A percentile compares a stretch with the other conserved stretches of the same genome.
Evolutionary conservation across 2,113 vertebrate genomes (phyloP).

Genomic region (Microcebus lehilahytsara): DNA sequence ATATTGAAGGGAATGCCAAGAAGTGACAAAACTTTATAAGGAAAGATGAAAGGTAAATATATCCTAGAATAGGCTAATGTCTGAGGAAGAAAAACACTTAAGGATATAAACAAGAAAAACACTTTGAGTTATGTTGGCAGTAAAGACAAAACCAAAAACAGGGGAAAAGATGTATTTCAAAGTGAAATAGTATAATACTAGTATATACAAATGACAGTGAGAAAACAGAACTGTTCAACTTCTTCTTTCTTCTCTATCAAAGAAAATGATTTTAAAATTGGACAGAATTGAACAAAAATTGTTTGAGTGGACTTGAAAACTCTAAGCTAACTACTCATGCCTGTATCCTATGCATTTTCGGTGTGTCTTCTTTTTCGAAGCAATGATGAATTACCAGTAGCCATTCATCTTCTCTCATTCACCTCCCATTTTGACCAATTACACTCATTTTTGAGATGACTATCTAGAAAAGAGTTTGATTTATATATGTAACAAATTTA

Average conservation of each 20-base stretch:
- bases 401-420: background rate
- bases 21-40: background rate
- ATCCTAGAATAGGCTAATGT: background rate
- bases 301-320: background rate
- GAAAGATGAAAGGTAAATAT: background rate
- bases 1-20: background rate
- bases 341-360: background rate
- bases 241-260: conserved; percentile 16
- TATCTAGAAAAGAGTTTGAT: background rate
- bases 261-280: conserved; percentile 44
- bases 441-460: conserved; percentile 21
- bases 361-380: background rate
- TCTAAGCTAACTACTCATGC: background rate
- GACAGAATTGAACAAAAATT: conserved; percentile 17
- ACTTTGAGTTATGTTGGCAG: background rate
- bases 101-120: background rate
- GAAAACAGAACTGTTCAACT: background rate
- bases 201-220: background rate
- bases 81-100: background rate
- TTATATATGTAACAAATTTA: background rate
- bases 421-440: conserved; percentile 23
- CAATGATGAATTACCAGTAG: background rate
- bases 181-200: background rate
- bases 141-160: background rate
- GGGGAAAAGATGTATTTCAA: background rate